phyloP scores from a whole-genome alignment of 1,140 invertebrate genomes.

The Mercenaria mercenaria region DNA sequence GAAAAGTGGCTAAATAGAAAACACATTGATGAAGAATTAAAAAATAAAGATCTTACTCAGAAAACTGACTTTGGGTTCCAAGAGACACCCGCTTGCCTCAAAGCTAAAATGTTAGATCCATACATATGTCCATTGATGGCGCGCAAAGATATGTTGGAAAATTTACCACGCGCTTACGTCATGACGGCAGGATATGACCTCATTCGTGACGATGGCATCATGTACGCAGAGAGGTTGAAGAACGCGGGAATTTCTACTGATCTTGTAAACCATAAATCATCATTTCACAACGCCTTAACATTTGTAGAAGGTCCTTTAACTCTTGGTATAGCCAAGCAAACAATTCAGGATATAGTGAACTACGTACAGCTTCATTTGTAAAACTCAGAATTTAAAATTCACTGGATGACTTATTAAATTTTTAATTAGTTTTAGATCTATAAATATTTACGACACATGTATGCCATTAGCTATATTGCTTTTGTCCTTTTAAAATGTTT shows the following conservation, averaged over 20 bases:
- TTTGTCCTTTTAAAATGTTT: no score
- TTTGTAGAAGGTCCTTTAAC: conserved; percentile 13
- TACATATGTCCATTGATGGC: conserved; percentile 66
- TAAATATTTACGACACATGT: no score
- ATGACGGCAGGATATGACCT: conserved; percentile 72
- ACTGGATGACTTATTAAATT: no score
- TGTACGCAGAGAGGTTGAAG: conserved; percentile 66
- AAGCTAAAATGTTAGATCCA: conserved; percentile 60
- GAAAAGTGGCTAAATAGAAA: neutral
- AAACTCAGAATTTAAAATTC: no score
- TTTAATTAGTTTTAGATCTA: no score
- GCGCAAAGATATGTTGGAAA: conserved; percentile 31
- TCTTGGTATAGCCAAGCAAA: conserved; percentile 4
- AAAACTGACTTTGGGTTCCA: conserved; percentile 52
- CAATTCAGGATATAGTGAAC: conserved; percentile 21
- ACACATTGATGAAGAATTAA: neutral
- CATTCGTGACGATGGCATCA: conserved; percentile 70
- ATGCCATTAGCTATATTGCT: no score
- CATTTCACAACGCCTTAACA: conserved; percentile 48
- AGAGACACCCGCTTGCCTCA: conserved; percentile 34
- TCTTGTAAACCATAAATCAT: conserved; percentile 38
- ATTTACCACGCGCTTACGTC: conserved; percentile 60
- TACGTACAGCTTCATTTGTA: conserved; percentile 10
- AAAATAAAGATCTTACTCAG: neutral
- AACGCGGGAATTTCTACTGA: conserved; percentile 48